Evolutionary conservation across 2,113 vertebrate species (phyloP), one percentile per base, ranked within the genome.

Genomic region (Carettochelys insculpta): DNA sequence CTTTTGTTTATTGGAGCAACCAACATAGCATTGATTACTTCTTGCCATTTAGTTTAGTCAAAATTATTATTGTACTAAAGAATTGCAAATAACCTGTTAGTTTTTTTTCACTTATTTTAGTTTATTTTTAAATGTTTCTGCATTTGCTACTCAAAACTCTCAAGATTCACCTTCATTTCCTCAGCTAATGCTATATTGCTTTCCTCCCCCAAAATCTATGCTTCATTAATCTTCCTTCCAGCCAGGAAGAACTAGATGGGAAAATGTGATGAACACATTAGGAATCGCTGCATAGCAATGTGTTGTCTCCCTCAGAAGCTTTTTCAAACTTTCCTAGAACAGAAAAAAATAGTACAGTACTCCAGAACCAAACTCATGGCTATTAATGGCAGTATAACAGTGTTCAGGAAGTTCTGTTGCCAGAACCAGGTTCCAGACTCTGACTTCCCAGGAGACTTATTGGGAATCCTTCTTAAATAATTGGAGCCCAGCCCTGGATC

Each of bases 401-500:
- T 80, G 76, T 48, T 14, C 83, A 85, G 73, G 16, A 85, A 76
- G 48, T 48, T 88, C 65, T 47, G 77, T 41, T 38, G 22, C 91
- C 90, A 51, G 45, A 88, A 77, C 75, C 90, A 65, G n/a, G 89
- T 82, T 80, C 93, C 92, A 96, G 47, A 52, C 16, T 43, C 52
- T 6, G 3, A 51, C 77, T 94, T 90, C 80, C 80, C 80, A 48
- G 88, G 80, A 95, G 82, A 61, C 80, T 91, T 87, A 76, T 83
- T 77, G 53, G 87, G 85, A 89, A 73, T 87, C 65, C 31, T 6
- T 25, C 38, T 89, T 94, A 79, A 95, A 88, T 89, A 88, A 88
- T 81, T 88, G 71, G 48, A 76, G 77, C 81, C 77, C 34, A 85
- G 79, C 68, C 78, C 77, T 93, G 91, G 95, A 92, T 85, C 85